phyloP scores from a whole-genome alignment of 2,113 vertebrate species.

The Silurus meridionalis region DNA sequence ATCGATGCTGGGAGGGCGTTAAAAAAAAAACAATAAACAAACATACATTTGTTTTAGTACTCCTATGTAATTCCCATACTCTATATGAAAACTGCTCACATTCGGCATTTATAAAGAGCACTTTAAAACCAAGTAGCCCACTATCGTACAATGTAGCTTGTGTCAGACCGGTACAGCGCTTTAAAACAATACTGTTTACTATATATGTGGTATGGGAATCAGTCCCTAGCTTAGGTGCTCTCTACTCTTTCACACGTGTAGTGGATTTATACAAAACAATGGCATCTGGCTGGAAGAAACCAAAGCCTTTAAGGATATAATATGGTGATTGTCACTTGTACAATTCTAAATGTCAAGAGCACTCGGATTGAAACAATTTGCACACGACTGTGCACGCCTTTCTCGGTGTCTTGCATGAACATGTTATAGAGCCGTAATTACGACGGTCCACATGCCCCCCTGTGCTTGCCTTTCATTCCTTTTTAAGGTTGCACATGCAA shows the following conservation, averaged over 20 bases:
- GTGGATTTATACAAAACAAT: conserved; percentile 62
- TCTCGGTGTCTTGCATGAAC: neutral
- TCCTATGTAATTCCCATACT: neutral
- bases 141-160: too few species aligned
- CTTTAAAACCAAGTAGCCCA: neutral
- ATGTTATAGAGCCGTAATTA: conserved; percentile 28
- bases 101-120: neutral
- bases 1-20: too few species aligned
- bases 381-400: neutral
- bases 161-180: neutral
- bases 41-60: neutral
- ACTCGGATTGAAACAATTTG: neutral
- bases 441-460: neutral
- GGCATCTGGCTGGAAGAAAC: conserved; percentile 62
- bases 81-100: neutral
- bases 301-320: conserved; percentile 31
- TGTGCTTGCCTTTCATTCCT: neutral
- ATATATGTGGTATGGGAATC: neutral
- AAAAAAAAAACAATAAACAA: too few species aligned
- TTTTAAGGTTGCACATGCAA: neutral
- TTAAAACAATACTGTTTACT: neutral
- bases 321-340: neutral
- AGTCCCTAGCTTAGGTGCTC: neutral
- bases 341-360: neutral
- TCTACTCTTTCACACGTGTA: conserved; percentile 32